Evolutionary conservation across 2,797 vertebrate genomes (phyloP).

Genomic region (Catamblyrhynchus diadema): DNA sequence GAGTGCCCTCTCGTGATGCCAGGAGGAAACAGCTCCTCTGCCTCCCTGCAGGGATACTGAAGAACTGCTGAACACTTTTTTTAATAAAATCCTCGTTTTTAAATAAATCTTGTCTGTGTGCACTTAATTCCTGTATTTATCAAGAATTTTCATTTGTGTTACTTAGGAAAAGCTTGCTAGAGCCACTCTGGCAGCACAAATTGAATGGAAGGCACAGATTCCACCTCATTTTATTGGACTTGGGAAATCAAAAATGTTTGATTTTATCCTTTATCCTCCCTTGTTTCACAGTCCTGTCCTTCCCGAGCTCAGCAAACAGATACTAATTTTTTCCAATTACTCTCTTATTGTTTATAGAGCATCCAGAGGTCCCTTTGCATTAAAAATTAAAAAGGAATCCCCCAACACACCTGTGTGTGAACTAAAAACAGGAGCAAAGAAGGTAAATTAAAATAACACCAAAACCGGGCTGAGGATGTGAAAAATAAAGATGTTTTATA

Average conservation of each 20-base stretch:
- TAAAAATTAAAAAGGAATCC: background rate
- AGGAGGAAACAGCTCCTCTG: background rate
- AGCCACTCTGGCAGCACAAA: background rate
- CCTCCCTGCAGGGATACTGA: rapidly evolving
- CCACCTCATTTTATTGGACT: background rate
- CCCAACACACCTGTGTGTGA: rapidly evolving
- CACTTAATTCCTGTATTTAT: background rate
- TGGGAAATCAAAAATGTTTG: background rate
- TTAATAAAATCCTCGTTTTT: background rate
- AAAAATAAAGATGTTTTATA: background rate
- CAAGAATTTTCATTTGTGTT: background rate
- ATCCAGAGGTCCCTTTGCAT: background rate
- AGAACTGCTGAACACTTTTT: rapidly evolving
- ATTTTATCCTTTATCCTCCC: background rate
- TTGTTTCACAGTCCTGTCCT: background rate
- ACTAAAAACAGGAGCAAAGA: background rate
- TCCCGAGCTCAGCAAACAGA: background rate
- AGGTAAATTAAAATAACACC: background rate
- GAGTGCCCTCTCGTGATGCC: conserved; percentile 67
- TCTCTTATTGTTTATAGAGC: background rate
- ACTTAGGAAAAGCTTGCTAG: background rate
- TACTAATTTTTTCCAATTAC: too few species aligned
- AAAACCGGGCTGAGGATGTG: rapidly evolving
- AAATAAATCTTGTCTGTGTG: background rate
- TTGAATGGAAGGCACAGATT: background rate